phyloP scores from a whole-genome alignment of 2,797 vertebrate genomes.

The Labeo calbasu region DNA sequence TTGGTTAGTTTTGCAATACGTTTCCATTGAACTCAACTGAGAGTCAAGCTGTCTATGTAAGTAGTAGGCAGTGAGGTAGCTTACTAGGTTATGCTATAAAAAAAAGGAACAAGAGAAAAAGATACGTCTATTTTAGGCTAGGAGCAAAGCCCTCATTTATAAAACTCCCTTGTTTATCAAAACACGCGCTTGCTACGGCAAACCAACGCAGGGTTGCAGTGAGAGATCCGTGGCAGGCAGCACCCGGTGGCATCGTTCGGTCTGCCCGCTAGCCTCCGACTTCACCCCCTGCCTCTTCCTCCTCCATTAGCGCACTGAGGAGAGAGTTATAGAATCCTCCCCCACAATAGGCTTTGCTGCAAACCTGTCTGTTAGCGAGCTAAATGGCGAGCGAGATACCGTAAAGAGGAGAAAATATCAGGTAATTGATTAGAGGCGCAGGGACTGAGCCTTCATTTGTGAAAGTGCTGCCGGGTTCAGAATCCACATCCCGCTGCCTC shows the following conservation, averaged over 20 bases:
- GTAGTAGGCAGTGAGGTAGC: neutral
- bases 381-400: slow-evolving; percentile 71
- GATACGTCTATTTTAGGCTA: neutral
- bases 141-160: slow-evolving; percentile 17
- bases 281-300: slow-evolving; percentile 38
- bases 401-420: slow-evolving; percentile 76
- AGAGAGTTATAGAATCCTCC: slow-evolving; percentile 58
- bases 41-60: neutral
- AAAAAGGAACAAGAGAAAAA: neutral
- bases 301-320: slow-evolving; percentile 51
- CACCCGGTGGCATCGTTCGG: neutral
- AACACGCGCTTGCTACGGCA: neutral
- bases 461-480: slow-evolving; percentile 83
- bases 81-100: slow-evolving; percentile 1
- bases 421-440: slow-evolving; percentile 87
- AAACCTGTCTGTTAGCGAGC: slow-evolving; percentile 76
- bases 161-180: slow-evolving; percentile 26
- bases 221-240: slow-evolving; percentile 22
- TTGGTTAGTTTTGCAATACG: neutral
- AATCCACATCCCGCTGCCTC: slow-evolving; percentile 80
- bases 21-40: neutral
- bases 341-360: slow-evolving; percentile 68
- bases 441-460: slow-evolving; percentile 78
- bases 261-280: slow-evolving; percentile 12
- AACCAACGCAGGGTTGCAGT: neutral